Evolutionary conservation across 2,113 vertebrate genomes (phyloP).

Genomic region (Xiphophorus maculatus): DNA sequence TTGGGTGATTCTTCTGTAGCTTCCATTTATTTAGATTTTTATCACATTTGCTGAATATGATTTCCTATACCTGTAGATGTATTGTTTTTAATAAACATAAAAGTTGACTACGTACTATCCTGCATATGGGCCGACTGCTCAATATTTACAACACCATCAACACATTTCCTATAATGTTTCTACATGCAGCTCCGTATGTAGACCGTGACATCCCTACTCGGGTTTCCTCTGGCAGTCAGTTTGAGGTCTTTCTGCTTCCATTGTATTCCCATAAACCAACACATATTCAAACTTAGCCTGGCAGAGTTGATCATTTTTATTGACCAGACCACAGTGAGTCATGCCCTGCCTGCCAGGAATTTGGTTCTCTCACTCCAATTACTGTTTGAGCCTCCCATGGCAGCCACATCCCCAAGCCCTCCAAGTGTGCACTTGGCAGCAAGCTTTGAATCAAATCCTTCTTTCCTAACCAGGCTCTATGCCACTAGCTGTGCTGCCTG

Average conservation of each 20-base stretch:
- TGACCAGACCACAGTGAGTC: constrained; percentile 37
- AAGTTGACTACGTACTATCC: background rate
- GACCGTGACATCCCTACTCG: constrained; percentile 11
- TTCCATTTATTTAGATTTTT: background rate
- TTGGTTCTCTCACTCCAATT: constrained; percentile 46
- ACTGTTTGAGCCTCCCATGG: constrained; percentile 32
- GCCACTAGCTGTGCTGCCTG: constrained; percentile 40
- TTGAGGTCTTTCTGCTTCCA: constrained; percentile 17
- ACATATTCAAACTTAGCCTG: constrained; percentile 22
- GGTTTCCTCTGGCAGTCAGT: constrained; percentile 27
- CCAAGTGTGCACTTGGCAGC: constrained; percentile 45
- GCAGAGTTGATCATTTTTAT: constrained; percentile 46
- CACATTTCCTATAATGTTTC: constrained; percentile 10
- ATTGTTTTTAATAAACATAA: background rate
- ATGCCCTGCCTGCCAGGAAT: constrained; percentile 37
- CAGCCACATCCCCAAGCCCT: constrained; percentile 21
- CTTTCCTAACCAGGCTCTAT: constrained; percentile 26
- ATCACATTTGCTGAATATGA: background rate
- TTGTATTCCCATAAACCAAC: constrained; percentile 10
- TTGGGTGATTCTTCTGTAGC: background rate
- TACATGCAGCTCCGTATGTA: background rate
- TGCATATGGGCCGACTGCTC: no score
- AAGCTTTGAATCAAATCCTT: constrained; percentile 39
- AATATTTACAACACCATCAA: no score
- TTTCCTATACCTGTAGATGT: background rate